These are phyloP conservation scores for Oxygymnocypris stewartii DNA, from an alignment of 2,113 vertebrate species.

Conservation along the genomic window DNA sequence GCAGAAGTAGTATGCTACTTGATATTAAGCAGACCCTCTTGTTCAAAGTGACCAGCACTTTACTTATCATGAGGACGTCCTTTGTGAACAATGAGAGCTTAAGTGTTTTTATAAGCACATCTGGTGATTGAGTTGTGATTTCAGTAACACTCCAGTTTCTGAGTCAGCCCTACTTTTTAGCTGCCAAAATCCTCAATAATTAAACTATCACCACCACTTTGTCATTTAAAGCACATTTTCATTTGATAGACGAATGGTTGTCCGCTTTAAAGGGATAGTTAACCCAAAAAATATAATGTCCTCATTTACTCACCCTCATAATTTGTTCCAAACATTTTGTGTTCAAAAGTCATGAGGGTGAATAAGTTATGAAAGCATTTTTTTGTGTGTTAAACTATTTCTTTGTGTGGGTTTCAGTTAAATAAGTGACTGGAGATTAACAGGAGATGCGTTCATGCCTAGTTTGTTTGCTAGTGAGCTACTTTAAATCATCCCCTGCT, in stretches of 20 bases:
- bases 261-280: not conserved
- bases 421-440: no score
- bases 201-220: not conserved
- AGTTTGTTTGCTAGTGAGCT: not conserved
- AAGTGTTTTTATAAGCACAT: constrained; percentile 12
- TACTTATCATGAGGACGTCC: constrained; percentile 20
- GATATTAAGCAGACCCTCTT: constrained; percentile 7
- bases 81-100: not conserved
- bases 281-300: not conserved
- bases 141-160: not conserved
- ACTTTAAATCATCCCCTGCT: not conserved
- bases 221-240: not conserved
- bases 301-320: not conserved
- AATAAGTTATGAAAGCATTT: not conserved
- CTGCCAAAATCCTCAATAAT: not conserved
- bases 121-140: constrained; percentile 1
- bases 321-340: not conserved
- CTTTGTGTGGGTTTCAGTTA: no score
- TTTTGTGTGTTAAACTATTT: not conserved
- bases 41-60: not conserved
- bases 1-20: not conserved
- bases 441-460: not conserved
- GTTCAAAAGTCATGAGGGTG: not conserved
- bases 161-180: not conserved
- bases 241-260: not conserved